Percentiles rank a stretch among this genome's conserved stretches.
These are phyloP conservation scores for Bombus consobrinus DNA, from an alignment of 1,140 invertebrate species.

Conservation along the genomic window DNA sequence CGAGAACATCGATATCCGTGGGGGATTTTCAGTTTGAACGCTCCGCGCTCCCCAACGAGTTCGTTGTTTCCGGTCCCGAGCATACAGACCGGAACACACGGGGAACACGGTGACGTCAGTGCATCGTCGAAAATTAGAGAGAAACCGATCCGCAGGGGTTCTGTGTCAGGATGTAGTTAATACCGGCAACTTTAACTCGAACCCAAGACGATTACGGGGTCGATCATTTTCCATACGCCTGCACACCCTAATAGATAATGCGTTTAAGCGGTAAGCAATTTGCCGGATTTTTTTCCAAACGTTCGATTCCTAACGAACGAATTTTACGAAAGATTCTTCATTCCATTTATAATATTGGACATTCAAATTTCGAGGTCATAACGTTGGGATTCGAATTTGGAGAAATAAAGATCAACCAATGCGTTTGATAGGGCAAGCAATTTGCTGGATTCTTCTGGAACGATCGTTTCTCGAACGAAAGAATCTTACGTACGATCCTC, in stretches of 20 bases:
- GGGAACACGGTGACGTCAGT: constrained; percentile 66
- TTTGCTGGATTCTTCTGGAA: neutral
- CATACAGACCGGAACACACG: constrained; percentile 73
- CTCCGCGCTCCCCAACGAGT: constrained; percentile 54
- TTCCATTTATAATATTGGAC: neutral
- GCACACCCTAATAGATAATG: constrained; percentile 60
- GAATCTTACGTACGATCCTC: no score
- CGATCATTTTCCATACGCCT: constrained; percentile 73
- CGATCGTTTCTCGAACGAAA: neutral
- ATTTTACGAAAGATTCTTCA: neutral
- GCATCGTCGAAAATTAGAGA: constrained; percentile 64
- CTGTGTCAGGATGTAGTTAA: constrained; percentile 76
- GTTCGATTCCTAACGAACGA: neutral
- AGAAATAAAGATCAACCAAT: constrained; percentile 30
- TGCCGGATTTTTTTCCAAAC: constrained; percentile 15
- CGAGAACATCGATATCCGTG: constrained; percentile 61
- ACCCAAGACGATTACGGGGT: constrained; percentile 73
- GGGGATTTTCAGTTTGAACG: constrained; percentile 61
- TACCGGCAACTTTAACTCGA: constrained; percentile 63
- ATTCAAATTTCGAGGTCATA: neutral
- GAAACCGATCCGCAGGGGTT: constrained; percentile 77
- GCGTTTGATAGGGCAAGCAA: neutral
- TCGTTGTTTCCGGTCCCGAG: constrained; percentile 71
- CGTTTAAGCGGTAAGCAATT: neutral
- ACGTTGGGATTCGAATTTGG: neutral